Conservation (phyloP, 2,113 vertebrate species). For the Callipepla squamata region DNA sequence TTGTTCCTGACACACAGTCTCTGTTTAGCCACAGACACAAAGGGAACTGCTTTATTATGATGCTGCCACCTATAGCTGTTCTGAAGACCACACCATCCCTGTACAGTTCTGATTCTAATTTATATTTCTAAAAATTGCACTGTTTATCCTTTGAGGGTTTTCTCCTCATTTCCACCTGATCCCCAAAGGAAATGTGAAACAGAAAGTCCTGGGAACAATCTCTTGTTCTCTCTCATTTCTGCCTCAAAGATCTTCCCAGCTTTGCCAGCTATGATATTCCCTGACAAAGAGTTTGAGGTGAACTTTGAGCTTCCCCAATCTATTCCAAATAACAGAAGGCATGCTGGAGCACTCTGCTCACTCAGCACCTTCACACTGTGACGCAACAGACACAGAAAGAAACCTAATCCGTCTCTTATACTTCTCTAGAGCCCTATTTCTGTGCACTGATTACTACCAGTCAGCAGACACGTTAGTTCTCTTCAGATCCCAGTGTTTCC, state of each 20-base stretch:
- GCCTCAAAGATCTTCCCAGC: neutral
- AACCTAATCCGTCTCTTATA: neutral
- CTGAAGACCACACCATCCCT: neutral
- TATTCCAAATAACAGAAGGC: neutral
- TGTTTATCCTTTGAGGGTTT: neutral
- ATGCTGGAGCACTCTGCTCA: neutral
- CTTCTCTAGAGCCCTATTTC: neutral
- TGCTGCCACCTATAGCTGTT: slow-evolving; percentile 48
- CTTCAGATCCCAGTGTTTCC: neutral
- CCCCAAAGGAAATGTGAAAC: fast-evolving
- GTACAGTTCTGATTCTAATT: neutral
- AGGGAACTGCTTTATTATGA: slow-evolving; percentile 28
- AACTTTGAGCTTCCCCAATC: neutral
- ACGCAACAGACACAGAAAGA: neutral
- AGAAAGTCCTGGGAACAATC: neutral
- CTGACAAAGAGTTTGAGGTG: neutral
- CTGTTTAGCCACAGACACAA: neutral
- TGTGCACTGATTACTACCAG: neutral
- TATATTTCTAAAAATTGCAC: neutral
- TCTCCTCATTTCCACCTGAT: neutral
- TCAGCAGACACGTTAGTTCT: neutral
- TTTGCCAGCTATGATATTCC: neutral
- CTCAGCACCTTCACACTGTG: neutral
- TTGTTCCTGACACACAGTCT: fast-evolving
- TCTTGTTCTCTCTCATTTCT: neutral